Evolutionary conservation across 2,888 invertebrate species (phyloP).

Genomic region (Copidosoma aretas): DNA sequence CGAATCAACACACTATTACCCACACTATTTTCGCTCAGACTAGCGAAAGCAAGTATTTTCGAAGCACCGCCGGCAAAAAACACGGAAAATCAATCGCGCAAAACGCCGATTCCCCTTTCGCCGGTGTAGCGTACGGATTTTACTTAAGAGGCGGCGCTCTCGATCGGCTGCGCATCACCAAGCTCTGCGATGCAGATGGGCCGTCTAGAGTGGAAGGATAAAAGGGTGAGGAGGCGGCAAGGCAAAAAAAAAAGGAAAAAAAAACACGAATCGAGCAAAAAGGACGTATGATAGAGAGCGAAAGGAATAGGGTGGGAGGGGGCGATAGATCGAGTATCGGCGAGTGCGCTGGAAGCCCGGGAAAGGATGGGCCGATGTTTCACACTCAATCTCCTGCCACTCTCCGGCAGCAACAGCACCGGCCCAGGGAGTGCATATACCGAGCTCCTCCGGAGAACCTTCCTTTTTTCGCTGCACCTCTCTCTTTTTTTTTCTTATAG

Average conservation of each 20-base stretch:
- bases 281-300: neutral
- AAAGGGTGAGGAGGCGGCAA: neutral
- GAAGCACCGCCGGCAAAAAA: too few species aligned
- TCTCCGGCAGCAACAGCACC: constrained; percentile 29
- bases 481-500: constrained; percentile 28
- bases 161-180: constrained; percentile 15
- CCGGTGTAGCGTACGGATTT: constrained; percentile 23
- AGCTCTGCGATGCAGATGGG: constrained; percentile 27
- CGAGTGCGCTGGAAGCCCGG: constrained; percentile 42
- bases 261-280: neutral
- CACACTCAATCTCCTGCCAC: constrained; percentile 55
- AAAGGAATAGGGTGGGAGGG: neutral
- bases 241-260: neutral
- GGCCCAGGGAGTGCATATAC: too few species aligned
- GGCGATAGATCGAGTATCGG: constrained; percentile 44
- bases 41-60: too few species aligned
- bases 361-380: constrained; percentile 54
- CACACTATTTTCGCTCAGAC: too few species aligned
- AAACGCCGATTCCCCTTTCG: constrained; percentile 6
- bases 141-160: constrained; percentile 21
- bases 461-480: neutral
- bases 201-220: neutral
- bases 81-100: constrained; percentile 2
- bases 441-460: constrained; percentile 12
- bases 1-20: too few species aligned